A percentile compares a stretch with the other conserved stretches of the same genome.
phyloP scores from a whole-genome alignment of 2,113 vertebrate species.

The Pantherophis guttatus region DNA sequence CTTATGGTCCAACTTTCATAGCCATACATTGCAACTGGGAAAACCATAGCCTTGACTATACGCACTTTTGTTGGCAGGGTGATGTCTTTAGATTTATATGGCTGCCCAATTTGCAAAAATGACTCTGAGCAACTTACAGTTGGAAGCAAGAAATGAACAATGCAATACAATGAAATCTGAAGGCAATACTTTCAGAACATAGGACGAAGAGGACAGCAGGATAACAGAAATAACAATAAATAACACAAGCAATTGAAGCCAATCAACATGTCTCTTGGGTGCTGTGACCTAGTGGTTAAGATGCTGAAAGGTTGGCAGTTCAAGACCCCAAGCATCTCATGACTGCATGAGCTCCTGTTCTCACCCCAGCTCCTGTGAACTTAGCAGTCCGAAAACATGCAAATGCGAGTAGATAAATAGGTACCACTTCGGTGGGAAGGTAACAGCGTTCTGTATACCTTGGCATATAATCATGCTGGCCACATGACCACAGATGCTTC shows the following conservation, averaged over 20 bases:
- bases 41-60: too few species aligned
- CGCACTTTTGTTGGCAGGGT: too few species aligned
- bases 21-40: too few species aligned
- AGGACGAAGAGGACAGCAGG: neutral
- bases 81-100: neutral
- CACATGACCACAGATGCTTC: neutral
- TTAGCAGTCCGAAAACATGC: neutral
- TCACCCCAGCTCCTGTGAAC: neutral
- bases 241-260: neutral
- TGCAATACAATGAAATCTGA: neutral
- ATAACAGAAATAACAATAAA: neutral
- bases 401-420: neutral
- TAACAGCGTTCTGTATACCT: neutral
- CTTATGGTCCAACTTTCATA: too few species aligned
- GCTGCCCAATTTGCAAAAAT: neutral
- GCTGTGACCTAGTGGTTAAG: neutral
- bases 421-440: neutral
- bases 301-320: neutral
- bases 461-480: neutral
- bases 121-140: neutral
- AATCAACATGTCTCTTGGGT: neutral
- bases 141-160: neutral
- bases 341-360: neutral
- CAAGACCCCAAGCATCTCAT: neutral
- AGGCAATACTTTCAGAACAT: neutral